A percentile compares a stretch with the other conserved stretches of the same genome.
Conservation (phyloP, 2,888 invertebrate species). For the Scrobipalpa costella region DNA sequence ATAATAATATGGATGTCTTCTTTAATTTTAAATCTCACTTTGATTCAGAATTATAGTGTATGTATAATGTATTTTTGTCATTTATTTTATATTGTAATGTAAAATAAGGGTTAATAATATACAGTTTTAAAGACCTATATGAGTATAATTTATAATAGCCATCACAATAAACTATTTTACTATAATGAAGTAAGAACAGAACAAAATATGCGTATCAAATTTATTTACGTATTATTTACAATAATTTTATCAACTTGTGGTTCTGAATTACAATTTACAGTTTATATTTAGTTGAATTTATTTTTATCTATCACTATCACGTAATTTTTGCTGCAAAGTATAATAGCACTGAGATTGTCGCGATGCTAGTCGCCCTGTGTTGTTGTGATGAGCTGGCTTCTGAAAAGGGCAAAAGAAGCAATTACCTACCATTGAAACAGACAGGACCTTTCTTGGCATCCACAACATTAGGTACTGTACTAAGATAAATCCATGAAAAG, state of each 20-base stretch:
- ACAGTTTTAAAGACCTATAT: slow-evolving; percentile 34
- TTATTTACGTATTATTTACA: too few relatives aligned
- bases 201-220: too few relatives aligned
- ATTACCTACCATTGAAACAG: too few relatives aligned
- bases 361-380: neutral
- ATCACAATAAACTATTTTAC: neutral
- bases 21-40: slow-evolving; percentile 24
- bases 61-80: slow-evolving; percentile 38
- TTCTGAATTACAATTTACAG: too few relatives aligned
- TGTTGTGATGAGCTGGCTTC: slow-evolving; percentile 49
- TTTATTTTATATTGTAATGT: slow-evolving; percentile 41
- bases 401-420: slow-evolving; percentile 47
- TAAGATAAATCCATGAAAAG: too few relatives aligned
- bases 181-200: too few relatives aligned
- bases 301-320: neutral
- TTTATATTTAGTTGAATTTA: too few relatives aligned
- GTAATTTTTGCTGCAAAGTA: slow-evolving; percentile 11
- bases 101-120: slow-evolving; percentile 44
- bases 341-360: neutral
- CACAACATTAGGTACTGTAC: too few relatives aligned
- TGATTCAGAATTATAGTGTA: slow-evolving; percentile 34
- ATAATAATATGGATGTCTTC: slow-evolving; percentile 12
- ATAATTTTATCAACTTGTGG: too few relatives aligned
- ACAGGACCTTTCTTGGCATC: too few relatives aligned
- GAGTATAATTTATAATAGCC: neutral